Conservation (phyloP, 1,140 invertebrate genomes). For the Dermatophagoides farinae region DNA sequence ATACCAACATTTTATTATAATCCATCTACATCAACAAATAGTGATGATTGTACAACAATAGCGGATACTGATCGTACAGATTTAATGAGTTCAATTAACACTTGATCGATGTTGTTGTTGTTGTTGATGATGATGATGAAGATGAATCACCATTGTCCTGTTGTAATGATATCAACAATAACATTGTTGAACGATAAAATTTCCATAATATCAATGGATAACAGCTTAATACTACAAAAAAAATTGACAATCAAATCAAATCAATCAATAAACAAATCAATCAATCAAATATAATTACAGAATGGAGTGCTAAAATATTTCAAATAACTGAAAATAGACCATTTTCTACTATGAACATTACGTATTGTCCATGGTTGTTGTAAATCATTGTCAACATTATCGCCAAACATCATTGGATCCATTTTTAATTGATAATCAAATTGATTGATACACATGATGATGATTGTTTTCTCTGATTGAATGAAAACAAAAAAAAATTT, state of each 20-base stretch:
- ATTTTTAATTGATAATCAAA: background rate
- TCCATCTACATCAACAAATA: background rate
- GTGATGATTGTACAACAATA: background rate
- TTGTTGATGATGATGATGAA: background rate
- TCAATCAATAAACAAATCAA: no score
- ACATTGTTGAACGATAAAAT: background rate
- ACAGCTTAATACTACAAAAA: background rate
- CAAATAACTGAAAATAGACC: background rate
- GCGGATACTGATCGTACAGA: background rate
- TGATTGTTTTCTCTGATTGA: background rate
- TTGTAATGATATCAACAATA: background rate
- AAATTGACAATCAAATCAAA: no score
- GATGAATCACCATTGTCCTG: background rate
- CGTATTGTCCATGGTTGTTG: background rate
- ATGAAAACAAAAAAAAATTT: background rate
- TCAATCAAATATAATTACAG: background rate
- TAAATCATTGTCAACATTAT: background rate
- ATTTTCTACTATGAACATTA: background rate
- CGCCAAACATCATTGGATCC: background rate
- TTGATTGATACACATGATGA: background rate
- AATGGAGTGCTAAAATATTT: background rate
- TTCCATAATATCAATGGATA: constrained; percentile 1
- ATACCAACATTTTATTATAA: constrained; percentile 7
- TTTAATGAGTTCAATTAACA: background rate
- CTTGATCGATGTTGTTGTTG: no score